phyloP scores from a whole-genome alignment of 2,888 invertebrate species.

The Prosopocoilus inquinatus region DNA sequence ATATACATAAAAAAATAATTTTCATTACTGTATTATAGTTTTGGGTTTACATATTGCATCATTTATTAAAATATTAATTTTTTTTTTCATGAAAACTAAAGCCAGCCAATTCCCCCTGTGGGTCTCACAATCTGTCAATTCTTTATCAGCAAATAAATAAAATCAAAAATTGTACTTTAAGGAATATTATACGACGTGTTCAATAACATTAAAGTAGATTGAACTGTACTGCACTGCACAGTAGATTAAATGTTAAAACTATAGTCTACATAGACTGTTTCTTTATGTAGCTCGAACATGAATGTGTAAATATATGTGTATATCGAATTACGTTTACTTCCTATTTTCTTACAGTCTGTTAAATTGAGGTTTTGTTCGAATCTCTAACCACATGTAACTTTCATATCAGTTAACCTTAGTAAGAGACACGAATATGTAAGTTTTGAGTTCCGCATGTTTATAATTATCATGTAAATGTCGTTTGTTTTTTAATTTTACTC shows the following conservation, averaged over 20 bases:
- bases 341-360: constrained; percentile 15
- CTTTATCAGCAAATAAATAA: too few relatives aligned
- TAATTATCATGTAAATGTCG: constrained; percentile 42
- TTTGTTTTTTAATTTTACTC: constrained; percentile 35
- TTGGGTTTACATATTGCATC: too few relatives aligned
- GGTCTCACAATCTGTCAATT: too few relatives aligned
- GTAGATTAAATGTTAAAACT: not conserved
- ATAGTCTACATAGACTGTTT: not conserved
- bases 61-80: too few relatives aligned
- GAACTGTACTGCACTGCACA: too few relatives aligned
- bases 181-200: too few relatives aligned
- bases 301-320: not conserved
- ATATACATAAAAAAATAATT: too few relatives aligned
- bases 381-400: constrained; percentile 12
- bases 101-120: too few relatives aligned
- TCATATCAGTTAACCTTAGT: constrained; percentile 2
- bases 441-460: constrained; percentile 16
- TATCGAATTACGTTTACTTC: not conserved
- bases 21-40: too few relatives aligned
- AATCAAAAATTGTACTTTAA: too few relatives aligned
- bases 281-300: not conserved
- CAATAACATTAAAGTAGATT: too few relatives aligned
- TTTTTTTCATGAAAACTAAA: too few relatives aligned
- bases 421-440: not conserved
- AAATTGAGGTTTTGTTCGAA: constrained; percentile 24